Conservation (phyloP, 2,113 vertebrate genomes). For the Bettongia penicillata region DNA sequence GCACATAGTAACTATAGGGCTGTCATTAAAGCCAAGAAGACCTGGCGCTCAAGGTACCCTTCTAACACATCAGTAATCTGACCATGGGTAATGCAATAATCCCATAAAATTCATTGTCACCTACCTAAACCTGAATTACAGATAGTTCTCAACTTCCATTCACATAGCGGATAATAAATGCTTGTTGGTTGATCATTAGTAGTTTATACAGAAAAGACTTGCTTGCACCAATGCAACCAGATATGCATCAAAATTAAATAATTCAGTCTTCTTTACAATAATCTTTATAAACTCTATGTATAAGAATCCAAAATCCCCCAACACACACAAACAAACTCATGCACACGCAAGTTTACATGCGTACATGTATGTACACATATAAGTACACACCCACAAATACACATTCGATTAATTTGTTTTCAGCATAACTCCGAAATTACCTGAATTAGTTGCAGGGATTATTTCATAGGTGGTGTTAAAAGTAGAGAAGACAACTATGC, state of each 20-base stretch:
- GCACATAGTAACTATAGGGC: not conserved
- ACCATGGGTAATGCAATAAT: not conserved
- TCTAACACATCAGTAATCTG: not conserved
- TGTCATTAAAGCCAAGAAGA: not conserved
- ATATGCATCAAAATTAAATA: not conserved
- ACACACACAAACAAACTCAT: too few relatives aligned
- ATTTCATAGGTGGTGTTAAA: not conserved
- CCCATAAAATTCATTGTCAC: not conserved
- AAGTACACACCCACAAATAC: not conserved
- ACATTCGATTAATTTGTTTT: not conserved
- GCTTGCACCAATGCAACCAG: not conserved
- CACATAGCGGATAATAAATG: not conserved
- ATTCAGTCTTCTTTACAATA: not conserved
- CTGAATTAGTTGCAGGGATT: not conserved
- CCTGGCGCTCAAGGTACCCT: not conserved
- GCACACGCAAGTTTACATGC: too few relatives aligned
- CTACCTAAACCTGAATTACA: not conserved
- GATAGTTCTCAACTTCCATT: not conserved
- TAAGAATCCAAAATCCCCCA: not conserved
- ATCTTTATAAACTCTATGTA: not conserved
- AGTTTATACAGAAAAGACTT: not conserved
- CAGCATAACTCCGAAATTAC: not conserved
- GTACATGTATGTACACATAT: too few relatives aligned
- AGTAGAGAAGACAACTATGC: not conserved
- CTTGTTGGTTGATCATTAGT: not conserved